Evolutionary conservation across 2,888 invertebrate species (phyloP), one percentile per base, ranked within the genome.

Genomic region (Tetragnatha montana): DNA sequence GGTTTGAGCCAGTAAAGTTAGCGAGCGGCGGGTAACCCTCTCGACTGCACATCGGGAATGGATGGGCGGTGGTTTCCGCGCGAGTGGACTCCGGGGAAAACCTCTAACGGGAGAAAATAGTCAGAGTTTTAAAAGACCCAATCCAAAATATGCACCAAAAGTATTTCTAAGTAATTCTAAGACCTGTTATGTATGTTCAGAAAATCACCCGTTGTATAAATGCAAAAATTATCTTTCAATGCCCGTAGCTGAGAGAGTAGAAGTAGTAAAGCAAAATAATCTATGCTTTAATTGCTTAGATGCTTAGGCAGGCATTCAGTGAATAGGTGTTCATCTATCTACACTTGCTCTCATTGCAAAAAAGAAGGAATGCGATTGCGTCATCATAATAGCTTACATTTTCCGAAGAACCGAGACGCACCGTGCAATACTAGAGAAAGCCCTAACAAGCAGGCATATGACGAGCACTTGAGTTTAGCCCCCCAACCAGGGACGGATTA

Each of bases 211-310:
- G 0, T 51, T 78, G 12, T 78, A 21, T 51, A 78, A 78, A 71
- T 78, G 51, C 10, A 10, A 4, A 10, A 21, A 8, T 60, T 60
- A 78, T 50, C 19, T 51, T 51, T 51, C 4, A 1, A 19, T 78
- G 8, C 51, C 22, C 10, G 12, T 51, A 8, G 8, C 8, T 47
- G n/a, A 75, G 8, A 8, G 49, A 17, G 6, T 75, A 17, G n/a
- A 47, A 8, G 3, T 47, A 0, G 60, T 19, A 49, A 60, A 60
- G 51, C 10, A n/a, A 10, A 78, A 78, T 10, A 8, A 51, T 19
- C 10, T 78, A 6, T 78, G 21, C 51, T 60, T 60, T 50, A 78
- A 78, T 12, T 78, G 78, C 49, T 78, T 78, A 21, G 51, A n/a
- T n/a, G n/a, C n/a, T n/a, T n/a, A n/a, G n/a, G 60, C 12, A 60